These are phyloP conservation scores for Gymnarchus niloticus DNA, from an alignment of 2,113 vertebrate genomes.

Conservation along the genomic window DNA sequence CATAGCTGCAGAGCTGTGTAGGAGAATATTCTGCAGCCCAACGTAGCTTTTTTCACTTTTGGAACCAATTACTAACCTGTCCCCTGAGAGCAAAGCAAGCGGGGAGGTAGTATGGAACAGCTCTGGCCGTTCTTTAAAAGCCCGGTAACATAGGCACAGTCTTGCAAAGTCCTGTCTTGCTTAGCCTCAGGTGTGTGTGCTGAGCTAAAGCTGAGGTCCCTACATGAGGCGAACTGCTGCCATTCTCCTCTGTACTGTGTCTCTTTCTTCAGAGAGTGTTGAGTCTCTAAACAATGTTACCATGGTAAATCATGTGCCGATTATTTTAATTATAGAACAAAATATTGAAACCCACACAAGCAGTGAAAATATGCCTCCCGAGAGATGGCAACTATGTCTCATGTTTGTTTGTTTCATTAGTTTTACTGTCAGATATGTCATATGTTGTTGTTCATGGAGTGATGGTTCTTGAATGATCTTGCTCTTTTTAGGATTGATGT, in stretches of 20 bases:
- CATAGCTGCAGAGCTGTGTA: no score
- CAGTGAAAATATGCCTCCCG: not conserved
- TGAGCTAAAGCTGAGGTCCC: not conserved
- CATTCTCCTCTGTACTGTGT: not conserved
- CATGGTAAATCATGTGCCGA: not conserved
- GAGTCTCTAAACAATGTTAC: not conserved
- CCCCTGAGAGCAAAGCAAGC: no score
- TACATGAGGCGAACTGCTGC: not conserved
- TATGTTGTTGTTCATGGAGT: not conserved
- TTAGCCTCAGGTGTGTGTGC: no score
- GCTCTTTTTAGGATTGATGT: not conserved
- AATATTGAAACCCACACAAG: not conserved
- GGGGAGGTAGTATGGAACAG: no score
- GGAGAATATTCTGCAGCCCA: no score
- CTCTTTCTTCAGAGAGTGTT: not conserved
- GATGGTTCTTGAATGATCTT: not conserved
- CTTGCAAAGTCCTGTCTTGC: no score
- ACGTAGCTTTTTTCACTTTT: no score
- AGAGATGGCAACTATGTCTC: not conserved
- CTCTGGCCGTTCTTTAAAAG: no score
- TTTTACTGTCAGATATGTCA: not conserved
- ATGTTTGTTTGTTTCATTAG: no score
- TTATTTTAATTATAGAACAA: not conserved
- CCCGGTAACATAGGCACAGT: no score
- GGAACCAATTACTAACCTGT: no score